Base-by-base conservation (phyloP, 2,888 invertebrate species). In the Chelonus formosanus region DNA sequence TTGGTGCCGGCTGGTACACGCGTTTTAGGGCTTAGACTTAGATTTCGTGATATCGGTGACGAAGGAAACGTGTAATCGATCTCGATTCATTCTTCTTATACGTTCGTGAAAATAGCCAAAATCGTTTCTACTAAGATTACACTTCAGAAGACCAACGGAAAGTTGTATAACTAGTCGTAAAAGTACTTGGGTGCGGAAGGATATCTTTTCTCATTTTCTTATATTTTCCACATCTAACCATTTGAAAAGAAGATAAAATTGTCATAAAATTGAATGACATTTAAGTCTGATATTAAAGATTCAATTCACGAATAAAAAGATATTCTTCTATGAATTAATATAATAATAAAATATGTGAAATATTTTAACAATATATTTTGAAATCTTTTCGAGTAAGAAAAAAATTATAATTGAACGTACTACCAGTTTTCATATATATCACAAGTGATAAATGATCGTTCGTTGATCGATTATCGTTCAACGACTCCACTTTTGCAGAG, bases 11-110 rank as follows among this genome's bases (percentile, higher is more conserved):
- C 58, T 36, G 55, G 47, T 55, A 48, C 61, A 36, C 55, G 55
- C 47, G 48, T 63, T 63, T 55, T 47, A 63, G 48, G 43, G 10
- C 36, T 55, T 50, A 20, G 58, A 66, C 64, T 67, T 62, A 66
- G 66, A 73, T 70, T 67, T 67, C 68, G 67, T 63, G 70, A 69
- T 73, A 73, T 73, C 71, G 65, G 66, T 67, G 67, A 56, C 62
- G 47, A 63, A 67, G 40, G 40, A 62, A 57, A 67, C 58, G 57
- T 63, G 54, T 63, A 67, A 67, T 67, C 67, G 67, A 67, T 67
- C 61, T 36, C 50, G 56, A 66, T 66, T 66, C 52, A 66, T 60
- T 65, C 55, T 61, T 52, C 66, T 66, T 56, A 57, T 52, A 48
- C 52, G 56, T 66, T 66, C 66, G 56, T 66, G 61, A 32, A 66